phyloP scores from a whole-genome alignment of 2,888 invertebrate genomes.

The Empis livida region DNA sequence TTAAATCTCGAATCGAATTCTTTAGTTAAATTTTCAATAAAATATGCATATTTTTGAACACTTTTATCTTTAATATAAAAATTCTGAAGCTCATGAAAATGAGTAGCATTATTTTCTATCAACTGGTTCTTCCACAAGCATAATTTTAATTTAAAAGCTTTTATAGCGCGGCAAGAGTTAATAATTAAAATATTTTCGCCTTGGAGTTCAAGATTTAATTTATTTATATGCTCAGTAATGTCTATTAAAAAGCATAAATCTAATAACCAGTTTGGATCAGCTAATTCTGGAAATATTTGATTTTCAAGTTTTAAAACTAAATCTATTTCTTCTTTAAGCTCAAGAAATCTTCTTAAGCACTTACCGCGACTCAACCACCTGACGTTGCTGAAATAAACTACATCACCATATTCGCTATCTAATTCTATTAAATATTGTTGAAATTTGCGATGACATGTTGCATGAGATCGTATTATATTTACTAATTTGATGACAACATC shows the following conservation, averaged over 20 bases:
- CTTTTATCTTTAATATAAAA: not conserved
- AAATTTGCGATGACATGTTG: slow-evolving; percentile 2
- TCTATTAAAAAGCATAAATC: not conserved
- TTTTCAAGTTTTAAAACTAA: slow-evolving; percentile 1
- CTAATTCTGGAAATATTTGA: not conserved
- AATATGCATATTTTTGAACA: not conserved
- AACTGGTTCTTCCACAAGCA: not conserved
- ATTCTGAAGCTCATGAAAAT: not conserved
- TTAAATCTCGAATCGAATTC: not conserved
- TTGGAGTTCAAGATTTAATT: not conserved
- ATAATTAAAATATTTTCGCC: not conserved
- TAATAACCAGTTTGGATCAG: not conserved
- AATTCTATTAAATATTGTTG: slow-evolving; percentile 1
- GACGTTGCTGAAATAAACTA: slow-evolving; percentile 4
- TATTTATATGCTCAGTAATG: not conserved
- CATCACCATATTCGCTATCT: slow-evolving; percentile 5
- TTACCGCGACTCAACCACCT: slow-evolving; percentile 7
- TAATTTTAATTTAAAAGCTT: not conserved
- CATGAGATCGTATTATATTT: not conserved
- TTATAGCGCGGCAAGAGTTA: not conserved
- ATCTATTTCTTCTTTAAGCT: slow-evolving; percentile 5
- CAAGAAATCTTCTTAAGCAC: slow-evolving; percentile 4
- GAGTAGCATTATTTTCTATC: not conserved
- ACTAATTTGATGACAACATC: slow-evolving; percentile 1
- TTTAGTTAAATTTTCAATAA: not conserved